These are phyloP conservation scores for Neosalanx taihuensis DNA, from an alignment of 2,797 vertebrate genomes.

Conservation along the genomic window DNA sequence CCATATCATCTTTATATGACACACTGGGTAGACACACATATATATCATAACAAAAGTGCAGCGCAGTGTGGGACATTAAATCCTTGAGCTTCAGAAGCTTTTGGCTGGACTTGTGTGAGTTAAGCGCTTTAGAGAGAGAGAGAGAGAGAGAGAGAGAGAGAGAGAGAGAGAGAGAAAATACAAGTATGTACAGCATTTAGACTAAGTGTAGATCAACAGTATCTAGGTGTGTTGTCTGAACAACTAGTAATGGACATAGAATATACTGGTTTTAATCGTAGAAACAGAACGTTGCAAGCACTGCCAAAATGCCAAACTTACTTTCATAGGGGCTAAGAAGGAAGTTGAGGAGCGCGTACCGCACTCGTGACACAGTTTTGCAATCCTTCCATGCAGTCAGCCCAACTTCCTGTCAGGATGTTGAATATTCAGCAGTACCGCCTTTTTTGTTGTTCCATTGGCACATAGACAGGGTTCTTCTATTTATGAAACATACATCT, in stretches of 20 bases:
- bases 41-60: no score
- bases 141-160: no score
- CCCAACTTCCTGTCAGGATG: slow-evolving; percentile 1
- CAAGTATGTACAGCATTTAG: no score
- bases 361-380: neutral
- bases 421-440: slow-evolving; percentile 26
- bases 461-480: slow-evolving; percentile 35
- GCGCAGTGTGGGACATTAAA: no score
- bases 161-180: no score
- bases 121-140: no score
- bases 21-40: no score
- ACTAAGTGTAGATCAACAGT: neutral
- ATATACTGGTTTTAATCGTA: neutral
- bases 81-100: no score
- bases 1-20: no score
- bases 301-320: neutral
- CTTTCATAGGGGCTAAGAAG: neutral
- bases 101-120: no score
- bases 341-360: neutral
- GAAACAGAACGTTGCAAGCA: neutral
- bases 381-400: neutral
- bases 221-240: neutral
- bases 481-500: slow-evolving; percentile 44
- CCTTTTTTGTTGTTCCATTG: slow-evolving; percentile 27
- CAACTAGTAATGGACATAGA: neutral